Conservation (phyloP, 1,140 invertebrate species). For the Berghia stephanieae region DNA sequence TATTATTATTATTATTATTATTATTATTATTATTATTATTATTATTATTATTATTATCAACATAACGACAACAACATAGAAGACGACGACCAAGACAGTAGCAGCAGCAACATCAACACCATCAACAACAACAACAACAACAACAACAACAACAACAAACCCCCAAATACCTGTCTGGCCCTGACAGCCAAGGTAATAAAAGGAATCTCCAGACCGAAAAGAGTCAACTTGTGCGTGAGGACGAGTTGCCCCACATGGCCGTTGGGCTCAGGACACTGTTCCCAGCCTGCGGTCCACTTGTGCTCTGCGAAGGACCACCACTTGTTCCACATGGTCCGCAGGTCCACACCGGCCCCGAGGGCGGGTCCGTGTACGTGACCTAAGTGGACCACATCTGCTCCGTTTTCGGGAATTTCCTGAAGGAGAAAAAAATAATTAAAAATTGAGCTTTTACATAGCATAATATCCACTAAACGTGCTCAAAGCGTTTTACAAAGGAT, state of each 20-base stretch:
- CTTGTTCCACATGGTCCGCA: constrained; percentile 64
- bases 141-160: too few relatives aligned
- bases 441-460: background rate
- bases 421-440: constrained; percentile 6
- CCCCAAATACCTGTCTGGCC: constrained; percentile 73
- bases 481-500: too few relatives aligned
- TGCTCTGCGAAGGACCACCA: constrained; percentile 64
- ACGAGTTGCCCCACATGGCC: constrained; percentile 73
- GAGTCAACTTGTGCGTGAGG: constrained; percentile 71
- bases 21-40: too few relatives aligned
- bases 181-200: constrained; percentile 71
- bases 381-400: constrained; percentile 85
- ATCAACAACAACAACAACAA: too few relatives aligned
- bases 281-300: constrained; percentile 66
- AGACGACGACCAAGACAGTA: too few relatives aligned
- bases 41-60: too few relatives aligned
- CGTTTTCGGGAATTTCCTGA: constrained; percentile 94
- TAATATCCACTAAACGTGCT: too few relatives aligned
- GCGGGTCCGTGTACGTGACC: constrained; percentile 75
- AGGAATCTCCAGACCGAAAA: constrained; percentile 70
- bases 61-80: too few relatives aligned
- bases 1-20: too few relatives aligned
- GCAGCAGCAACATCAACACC: too few relatives aligned
- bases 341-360: constrained; percentile 71
- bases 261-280: constrained; percentile 55